Base-by-base conservation (phyloP, 2,888 invertebrate genomes). In the Notocelia uddmanniana region DNA sequence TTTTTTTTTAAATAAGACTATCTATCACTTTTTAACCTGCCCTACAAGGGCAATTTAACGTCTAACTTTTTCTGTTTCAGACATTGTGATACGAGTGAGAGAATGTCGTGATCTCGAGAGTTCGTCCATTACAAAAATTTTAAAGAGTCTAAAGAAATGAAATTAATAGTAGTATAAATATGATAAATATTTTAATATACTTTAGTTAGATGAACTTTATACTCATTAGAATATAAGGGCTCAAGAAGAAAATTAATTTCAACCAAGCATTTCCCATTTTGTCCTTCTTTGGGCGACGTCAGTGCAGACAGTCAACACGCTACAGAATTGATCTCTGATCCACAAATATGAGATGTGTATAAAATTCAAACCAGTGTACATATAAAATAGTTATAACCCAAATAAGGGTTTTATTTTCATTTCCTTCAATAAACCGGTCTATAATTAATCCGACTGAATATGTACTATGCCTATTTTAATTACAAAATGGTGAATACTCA, bases 51-150 rank as follows among this genome's bases (percentile, higher is more conserved):
- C n/a, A n/a, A 6, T n/a, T 45, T 45, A 6, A 45, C n/a, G 6
- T 45, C n/a, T n/a, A 45, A n/a, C 45, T n/a, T 45, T 45, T 77
- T 59, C 73, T 11, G 73, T 90, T 89, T 62, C 90, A 91, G 92
- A 77, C 80, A 82, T 45, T 83, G 86, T 88, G 86, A 88, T 89
- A 88, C 81, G 86, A 84, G 83, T 78, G 78, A 77, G 81, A 87
- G 91, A 89, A 89, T 81, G 87, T 87, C 82, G 87, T 92, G 92
- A 92, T 92, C 92, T 92, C 93, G 89, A 87, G 83, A 81, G 84
- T 81, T 77, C 76, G 80, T 76, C 74, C 76, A 79, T 80, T 74
- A 76, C 76, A 68, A 76, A 73, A 76, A 75, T 70, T 55, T 73
- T 72, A 67, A 76, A 75, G 72, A 75, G 74, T 75, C 73, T 77